Evolutionary conservation across 2,888 invertebrate species (phyloP).

Genomic region (Andrena haemorrhoa): DNA sequence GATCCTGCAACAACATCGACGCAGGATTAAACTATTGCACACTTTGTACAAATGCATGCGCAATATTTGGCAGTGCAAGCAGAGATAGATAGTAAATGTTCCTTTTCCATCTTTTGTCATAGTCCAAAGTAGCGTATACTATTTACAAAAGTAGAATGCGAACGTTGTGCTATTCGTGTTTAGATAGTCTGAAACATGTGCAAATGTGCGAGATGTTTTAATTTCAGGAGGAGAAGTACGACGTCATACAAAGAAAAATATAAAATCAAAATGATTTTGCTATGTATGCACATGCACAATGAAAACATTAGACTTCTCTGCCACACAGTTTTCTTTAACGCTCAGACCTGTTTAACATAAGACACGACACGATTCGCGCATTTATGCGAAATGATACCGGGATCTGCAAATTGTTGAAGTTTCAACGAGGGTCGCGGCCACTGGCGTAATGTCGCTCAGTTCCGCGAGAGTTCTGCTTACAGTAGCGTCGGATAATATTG

Average conservation of each 20-base stretch:
- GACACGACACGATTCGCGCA: background rate
- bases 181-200: slow-evolving; percentile 16
- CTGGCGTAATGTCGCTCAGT: slow-evolving; percentile 48
- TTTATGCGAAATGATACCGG: background rate
- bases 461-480: slow-evolving; percentile 63
- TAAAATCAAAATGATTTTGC: background rate
- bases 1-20: slow-evolving; percentile 89
- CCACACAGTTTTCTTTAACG: too few species aligned
- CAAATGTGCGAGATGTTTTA: background rate
- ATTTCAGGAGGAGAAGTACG: too few species aligned
- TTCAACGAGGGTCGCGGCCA: background rate
- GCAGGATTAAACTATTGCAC: slow-evolving; percentile 36
- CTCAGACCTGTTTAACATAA: background rate
- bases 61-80: background rate
- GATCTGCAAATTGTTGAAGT: background rate
- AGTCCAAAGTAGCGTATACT: background rate
- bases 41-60: background rate
- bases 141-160: background rate
- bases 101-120: too few species aligned
- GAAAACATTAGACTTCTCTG: background rate
- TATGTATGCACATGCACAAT: slow-evolving; percentile 1
- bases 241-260: background rate
- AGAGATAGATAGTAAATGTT: background rate
- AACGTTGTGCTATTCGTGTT: background rate
- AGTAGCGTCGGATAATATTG: slow-evolving; percentile 53